Evolutionary conservation across 1,140 invertebrate genomes (phyloP).

Genomic region (Pollicipes pollicipes): DNA sequence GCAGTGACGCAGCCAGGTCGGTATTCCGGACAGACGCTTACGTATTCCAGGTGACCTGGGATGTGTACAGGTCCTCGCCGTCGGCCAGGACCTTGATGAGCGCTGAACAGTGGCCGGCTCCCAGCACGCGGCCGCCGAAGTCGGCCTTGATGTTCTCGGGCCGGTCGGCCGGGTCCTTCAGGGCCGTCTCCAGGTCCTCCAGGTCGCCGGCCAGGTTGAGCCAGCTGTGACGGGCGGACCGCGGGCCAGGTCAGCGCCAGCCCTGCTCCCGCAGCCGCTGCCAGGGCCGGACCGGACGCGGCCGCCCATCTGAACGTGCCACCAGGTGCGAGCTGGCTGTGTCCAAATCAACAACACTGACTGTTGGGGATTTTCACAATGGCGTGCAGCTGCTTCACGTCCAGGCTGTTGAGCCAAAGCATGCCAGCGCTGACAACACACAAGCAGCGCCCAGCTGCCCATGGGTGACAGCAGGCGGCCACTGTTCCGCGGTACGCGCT

Average conservation of each 20-base stretch:
- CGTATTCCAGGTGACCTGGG: constrained; percentile 48
- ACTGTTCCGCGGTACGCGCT: too few species aligned
- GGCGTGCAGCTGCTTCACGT: too few species aligned
- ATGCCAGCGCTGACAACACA: too few species aligned
- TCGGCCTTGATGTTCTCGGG: constrained; percentile 11
- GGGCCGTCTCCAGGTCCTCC: constrained; percentile 42
- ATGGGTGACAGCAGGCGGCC: too few species aligned
- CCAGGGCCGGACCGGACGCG: too few species aligned
- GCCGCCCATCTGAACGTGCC: too few species aligned
- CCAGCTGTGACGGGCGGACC: constrained; percentile 26
- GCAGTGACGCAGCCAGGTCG: too few species aligned
- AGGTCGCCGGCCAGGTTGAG: constrained; percentile 59
- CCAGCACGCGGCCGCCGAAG: constrained; percentile 17
- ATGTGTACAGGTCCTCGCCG: constrained; percentile 37
- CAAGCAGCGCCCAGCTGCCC: too few species aligned
- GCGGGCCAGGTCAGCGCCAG: constrained; percentile 21
- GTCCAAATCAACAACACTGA: constrained; percentile 22
- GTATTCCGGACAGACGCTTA: constrained; percentile 14
- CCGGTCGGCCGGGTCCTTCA: constrained; percentile 22
- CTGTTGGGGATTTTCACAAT: background rate
- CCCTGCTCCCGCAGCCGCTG: too few species aligned
- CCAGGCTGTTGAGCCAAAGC: too few species aligned
- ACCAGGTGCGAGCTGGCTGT: background rate
- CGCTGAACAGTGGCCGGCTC: constrained; percentile 37
- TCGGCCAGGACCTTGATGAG: constrained; percentile 38